These are phyloP conservation scores for Solenopsis fugax DNA, from an alignment of 1,140 invertebrate species.

Conservation along the genomic window DNA sequence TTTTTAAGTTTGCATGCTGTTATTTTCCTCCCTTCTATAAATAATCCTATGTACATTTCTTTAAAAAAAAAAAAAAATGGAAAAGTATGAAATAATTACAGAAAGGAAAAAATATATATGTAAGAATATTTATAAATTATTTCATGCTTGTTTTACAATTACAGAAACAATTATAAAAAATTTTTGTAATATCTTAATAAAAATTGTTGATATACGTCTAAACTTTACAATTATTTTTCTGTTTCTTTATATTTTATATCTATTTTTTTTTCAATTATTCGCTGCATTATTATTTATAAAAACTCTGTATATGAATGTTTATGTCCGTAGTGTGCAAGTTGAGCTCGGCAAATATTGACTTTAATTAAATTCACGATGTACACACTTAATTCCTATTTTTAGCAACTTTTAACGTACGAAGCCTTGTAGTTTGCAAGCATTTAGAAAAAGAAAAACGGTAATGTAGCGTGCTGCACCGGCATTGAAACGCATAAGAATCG, in stretches of 20 bases:
- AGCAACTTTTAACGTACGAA: not conserved
- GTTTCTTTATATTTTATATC: not conserved
- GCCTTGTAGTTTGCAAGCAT: not conserved
- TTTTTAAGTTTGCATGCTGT: not conserved
- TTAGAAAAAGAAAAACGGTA: not conserved
- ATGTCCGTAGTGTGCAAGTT: not conserved
- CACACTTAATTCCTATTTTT: not conserved
- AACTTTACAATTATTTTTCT: not conserved
- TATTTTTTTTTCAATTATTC: not conserved
- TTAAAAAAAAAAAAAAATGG: not conserved
- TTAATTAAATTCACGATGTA: constrained; percentile 1
- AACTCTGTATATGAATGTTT: not conserved
- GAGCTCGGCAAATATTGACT: not conserved
- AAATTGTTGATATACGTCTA: not conserved
- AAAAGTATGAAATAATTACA: not conserved
- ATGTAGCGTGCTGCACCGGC: not conserved
- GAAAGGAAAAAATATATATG: not conserved
- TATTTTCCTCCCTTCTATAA: not conserved
- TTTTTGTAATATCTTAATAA: not conserved
- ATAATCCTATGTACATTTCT: not conserved
- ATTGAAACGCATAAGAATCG: constrained; percentile 5
- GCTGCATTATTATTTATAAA: not conserved
- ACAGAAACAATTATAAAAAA: not conserved
- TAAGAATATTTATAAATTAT: not conserved
- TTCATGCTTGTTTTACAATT: not conserved